Base-by-base conservation (phyloP, 53 echinoderm and acorn worm species). In the Antedon mediterranea region DNA sequence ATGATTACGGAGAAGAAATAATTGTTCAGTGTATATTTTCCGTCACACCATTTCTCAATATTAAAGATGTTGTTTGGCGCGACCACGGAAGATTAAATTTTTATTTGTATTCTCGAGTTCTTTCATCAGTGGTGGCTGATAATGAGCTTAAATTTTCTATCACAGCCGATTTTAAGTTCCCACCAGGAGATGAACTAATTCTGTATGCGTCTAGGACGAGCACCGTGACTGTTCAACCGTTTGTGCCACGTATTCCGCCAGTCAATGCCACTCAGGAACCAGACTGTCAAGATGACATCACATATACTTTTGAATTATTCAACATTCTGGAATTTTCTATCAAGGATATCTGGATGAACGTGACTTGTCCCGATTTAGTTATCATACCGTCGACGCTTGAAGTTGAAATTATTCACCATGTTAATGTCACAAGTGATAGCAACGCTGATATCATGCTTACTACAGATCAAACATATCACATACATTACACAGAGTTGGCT, bases 311-410 rank as follows among this genome's bases (percentile, higher is more conserved):
- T 82, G 32, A 87, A 75, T 72, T 90, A 0, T 74, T 79, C 6
- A 87, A 90, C 28, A 77, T 32, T 34, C 32, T 90, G 32, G 87
- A 90, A 32, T 70, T 84, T 32, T 28, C 82, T 14, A 34, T 87
- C 78, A 41, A 33, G 28, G 90, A 90, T 41, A 85, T 85, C 43
- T 90, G 90, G 90, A 87, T 90, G 85, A 87, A 90, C 33, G 80
- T 90, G 27, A 72, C 87, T 28, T 90, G 90, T 31, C 87, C 85
- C 23, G 90, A 90, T 77, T 44, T 90, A 26, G 79, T 43, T 18
- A 90, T 77, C 7, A 80, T 90, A 33, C 71, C 78, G 0, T 23
- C 34, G 42, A 90, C 90, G 3, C 43, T 87, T 33, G 74, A 78
- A 29, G 73, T 85, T 34, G 90, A 82, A 0, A 87, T 90, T 34